phyloP scores from a whole-genome alignment of 1,140 invertebrate species.

The Cheumatopsyche charites region DNA sequence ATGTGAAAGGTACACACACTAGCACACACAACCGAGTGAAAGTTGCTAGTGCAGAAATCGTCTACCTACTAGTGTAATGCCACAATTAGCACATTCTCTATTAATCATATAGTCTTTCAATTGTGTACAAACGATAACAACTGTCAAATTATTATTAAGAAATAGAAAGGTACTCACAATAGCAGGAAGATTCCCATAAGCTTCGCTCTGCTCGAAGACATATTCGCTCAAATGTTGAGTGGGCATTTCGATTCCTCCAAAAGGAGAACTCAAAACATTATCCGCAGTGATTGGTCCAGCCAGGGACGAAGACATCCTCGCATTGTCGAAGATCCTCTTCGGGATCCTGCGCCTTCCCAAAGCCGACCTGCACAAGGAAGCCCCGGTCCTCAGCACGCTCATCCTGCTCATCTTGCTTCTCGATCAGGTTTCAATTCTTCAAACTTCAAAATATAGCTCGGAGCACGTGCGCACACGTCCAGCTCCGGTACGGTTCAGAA shows the following conservation, averaged over 20 bases:
- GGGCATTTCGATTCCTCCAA: constrained; percentile 59
- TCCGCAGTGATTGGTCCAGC: constrained; percentile 53
- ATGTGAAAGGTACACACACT: too few relatives aligned
- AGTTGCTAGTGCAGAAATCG: too few relatives aligned
- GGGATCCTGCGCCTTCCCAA: neutral
- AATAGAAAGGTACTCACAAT: constrained; percentile 60
- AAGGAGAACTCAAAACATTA: constrained; percentile 58
- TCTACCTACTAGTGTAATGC: too few relatives aligned
- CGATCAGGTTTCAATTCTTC: neutral
- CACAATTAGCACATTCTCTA: too few relatives aligned
- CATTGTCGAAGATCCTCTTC: constrained; percentile 13
- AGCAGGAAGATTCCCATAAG: constrained; percentile 61
- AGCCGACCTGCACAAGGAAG: neutral
- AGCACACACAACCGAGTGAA: too few relatives aligned
- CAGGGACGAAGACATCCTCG: constrained; percentile 51
- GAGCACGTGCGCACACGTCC: neutral
- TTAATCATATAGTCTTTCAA: too few relatives aligned
- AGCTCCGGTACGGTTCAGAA: constrained; percentile 8
- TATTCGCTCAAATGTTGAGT: constrained; percentile 61
- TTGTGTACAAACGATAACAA: too few relatives aligned
- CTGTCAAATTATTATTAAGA: too few relatives aligned
- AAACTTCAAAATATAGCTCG: neutral
- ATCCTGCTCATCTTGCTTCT: neutral
- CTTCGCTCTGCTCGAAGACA: constrained; percentile 60
- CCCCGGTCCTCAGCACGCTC: constrained; percentile 11